Base-by-base conservation (phyloP, 2,888 invertebrate species). In the Branchellion lobata region DNA sequence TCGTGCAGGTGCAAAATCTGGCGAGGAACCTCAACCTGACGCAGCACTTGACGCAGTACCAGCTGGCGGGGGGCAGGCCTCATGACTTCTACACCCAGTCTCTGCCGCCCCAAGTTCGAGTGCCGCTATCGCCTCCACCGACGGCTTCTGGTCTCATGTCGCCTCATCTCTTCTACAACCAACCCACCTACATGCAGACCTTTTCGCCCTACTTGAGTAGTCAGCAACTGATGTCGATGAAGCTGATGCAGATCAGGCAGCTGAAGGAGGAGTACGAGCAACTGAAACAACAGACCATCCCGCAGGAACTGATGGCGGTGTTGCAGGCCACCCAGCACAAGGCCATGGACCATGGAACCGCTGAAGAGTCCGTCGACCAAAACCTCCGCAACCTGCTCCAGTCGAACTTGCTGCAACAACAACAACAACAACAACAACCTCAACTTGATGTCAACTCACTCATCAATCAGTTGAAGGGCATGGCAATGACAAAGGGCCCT, bases 11-110 rank as follows among this genome's bases (percentile, higher is more conserved):
- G n/a, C 76, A 76, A 2, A 57, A 57, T 24, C 31, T 29, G 5
- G 76, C 57, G 1, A 47, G 21, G 34, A 31, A 29, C 24, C 14
- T 27, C 34, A 61, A 77, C 61, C 53, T 77, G 14, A 24, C 77
- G 11, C 61, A 77, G 24, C 61, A 65, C 36, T 14, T 77, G 36
- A 77, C 18, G 11, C 61, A 77, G 34, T 57, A 34, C 18, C 57
- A 51, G 27, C 31, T 31, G 2, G 47, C 77, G 1, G 77, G 77
- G 11, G 65, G 27, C 33, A 47, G 77, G 34, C 65, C 77, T 8
- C 61, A 77, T 21, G 77, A 77, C 11, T 77, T 77, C 34, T 77
- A 77, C 40, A 77, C 77, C 18, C 77, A 77, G 34, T 77, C 77
- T 18, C 40, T 77, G 34, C 77, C 77, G 21, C 77, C 77, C 1